phyloP scores from a whole-genome alignment of 2,888 invertebrate species.

The Drosophila cognata region DNA sequence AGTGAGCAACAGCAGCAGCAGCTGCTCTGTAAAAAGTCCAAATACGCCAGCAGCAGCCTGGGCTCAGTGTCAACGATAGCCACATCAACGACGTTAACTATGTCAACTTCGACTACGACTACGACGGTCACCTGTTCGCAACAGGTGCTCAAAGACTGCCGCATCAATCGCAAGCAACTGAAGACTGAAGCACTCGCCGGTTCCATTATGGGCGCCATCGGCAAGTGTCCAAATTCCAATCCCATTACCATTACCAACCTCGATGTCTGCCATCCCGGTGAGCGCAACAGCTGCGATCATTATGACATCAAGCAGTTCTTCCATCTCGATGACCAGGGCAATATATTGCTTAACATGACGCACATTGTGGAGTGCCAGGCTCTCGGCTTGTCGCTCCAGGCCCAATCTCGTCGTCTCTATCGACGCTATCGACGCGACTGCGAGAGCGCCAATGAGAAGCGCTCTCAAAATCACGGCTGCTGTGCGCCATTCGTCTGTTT shows the following conservation, averaged over 20 bases:
- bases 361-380: constrained; percentile 83
- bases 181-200: constrained; percentile 82
- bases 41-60: constrained; percentile 54
- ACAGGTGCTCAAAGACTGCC: constrained; percentile 76
- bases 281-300: constrained; percentile 78
- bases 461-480: constrained; percentile 53
- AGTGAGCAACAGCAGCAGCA: background rate
- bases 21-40: constrained; percentile 63
- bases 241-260: constrained; percentile 1
- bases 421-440: constrained; percentile 71
- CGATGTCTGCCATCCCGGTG: constrained; percentile 66
- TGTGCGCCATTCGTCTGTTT: constrained; percentile 69
- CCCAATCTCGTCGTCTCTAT: constrained; percentile 72
- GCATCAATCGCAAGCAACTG: constrained; percentile 76
- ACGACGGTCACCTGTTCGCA: constrained; percentile 58
- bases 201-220: constrained; percentile 84
- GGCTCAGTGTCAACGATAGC: constrained; percentile 13
- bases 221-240: constrained; percentile 72
- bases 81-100: background rate
- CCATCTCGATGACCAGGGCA: constrained; percentile 84
- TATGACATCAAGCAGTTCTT: constrained; percentile 84
- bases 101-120: background rate
- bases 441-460: constrained; percentile 75
- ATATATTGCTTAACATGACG: constrained; percentile 82
- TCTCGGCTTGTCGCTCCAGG: constrained; percentile 65